Evolutionary conservation across 2,797 vertebrate genomes (phyloP).

Genomic region (Poeciliopsis gracilis): DNA sequence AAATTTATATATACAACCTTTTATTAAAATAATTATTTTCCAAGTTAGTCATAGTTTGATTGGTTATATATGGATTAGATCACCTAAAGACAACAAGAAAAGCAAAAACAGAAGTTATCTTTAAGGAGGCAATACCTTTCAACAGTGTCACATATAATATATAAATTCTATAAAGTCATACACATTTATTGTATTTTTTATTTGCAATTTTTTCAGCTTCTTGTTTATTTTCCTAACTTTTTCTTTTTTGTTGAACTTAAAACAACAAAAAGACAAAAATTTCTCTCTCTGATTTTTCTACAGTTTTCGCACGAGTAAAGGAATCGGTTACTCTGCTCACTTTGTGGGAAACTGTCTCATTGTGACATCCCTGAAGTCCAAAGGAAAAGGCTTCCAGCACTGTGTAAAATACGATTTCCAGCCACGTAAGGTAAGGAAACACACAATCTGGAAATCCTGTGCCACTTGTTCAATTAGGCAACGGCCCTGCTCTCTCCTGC

Average conservation of each 20-base stretch:
- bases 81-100: neutral
- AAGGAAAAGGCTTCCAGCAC: constrained; percentile 99
- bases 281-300: constrained; percentile 17
- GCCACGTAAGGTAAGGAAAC: constrained; percentile 90
- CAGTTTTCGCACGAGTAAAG: constrained; percentile 99
- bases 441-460: constrained; percentile 3
- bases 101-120: neutral
- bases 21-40: neutral
- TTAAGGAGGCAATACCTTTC: neutral
- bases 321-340: constrained; percentile 98
- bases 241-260: neutral
- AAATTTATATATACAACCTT: neutral
- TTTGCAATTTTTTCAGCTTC: too few relatives aligned
- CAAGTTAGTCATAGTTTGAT: neutral
- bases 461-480: constrained; percentile 42
- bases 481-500: constrained; percentile 9
- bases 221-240: too few relatives aligned
- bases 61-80: neutral
- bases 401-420: constrained; percentile 99
- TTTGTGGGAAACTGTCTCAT: constrained; percentile 99
- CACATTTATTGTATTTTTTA: neutral
- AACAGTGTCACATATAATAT: neutral
- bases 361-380: constrained; percentile 97
- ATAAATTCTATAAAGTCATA: neutral
- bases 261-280: neutral